Evolutionary conservation across 2,888 invertebrate genomes (phyloP), one percentile per base, ranked within the genome.

Genomic region (Argynnis bischoffii): DNA sequence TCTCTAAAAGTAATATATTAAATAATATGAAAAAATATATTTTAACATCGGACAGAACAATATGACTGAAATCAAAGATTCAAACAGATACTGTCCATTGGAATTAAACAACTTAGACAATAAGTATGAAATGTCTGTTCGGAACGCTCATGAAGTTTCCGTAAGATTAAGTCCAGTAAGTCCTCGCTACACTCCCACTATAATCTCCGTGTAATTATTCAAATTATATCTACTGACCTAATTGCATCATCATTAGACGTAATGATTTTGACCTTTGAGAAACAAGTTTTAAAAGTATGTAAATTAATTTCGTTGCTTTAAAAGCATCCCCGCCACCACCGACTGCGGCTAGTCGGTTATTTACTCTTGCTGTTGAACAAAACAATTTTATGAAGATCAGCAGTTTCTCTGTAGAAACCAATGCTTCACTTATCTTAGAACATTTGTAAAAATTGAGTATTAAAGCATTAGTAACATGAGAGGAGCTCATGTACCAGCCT

Each of bases 201-300:
- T 61, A 61, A 51, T 16, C 16, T 50, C 15, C 31, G 16, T 31
- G 60, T 50, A 61, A 61, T 61, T 50, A 61, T 51, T 61, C 48
- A 50, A 61, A 61, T 61, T 61, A 51, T 61, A 61, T 57, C 57
- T 51, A 61, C 35, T 61, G 60, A 51, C 60, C 60, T 51, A 31
- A 61, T 61, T 61, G 50, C 51, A 51, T 31, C 31, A 61, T 51
- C 16, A 50, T 51, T 50, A 61, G 50, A 35, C 8, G 60, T 51
- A 61, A 61, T 61, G 16, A 35, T 50, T 11, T 61, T 51, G 50
- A 31, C 60, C 60, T 61, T 61, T 35, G 16, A 35, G 18, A 8
- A 61, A 51, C 60, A 61, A 51, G 35, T 61, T 61, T 61, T 16
- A 51, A 60, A 60, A 61, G 60, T 61, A 47, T 46, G 2, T 57